Percentiles rank a stretch among this genome's conserved stretches.
Conservation (phyloP, 1,140 invertebrate species). For the Listronotus oregonensis region DNA sequence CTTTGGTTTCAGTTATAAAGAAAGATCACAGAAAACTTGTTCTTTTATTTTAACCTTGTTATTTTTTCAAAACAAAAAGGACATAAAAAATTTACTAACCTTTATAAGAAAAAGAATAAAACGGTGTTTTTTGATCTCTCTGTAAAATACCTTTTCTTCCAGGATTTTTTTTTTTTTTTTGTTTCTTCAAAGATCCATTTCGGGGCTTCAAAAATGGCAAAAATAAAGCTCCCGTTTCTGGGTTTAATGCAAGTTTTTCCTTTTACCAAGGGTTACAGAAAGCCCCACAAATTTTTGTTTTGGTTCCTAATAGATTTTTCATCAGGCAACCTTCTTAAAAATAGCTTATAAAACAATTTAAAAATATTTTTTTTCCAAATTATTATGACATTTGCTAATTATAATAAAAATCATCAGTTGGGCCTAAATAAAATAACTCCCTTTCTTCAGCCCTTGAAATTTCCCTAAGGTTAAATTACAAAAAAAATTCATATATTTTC, state of each 20-base stretch:
- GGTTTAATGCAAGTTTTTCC: slow-evolving; percentile 24
- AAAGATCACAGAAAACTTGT: slow-evolving; percentile 30
- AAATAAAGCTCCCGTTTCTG: slow-evolving; percentile 6
- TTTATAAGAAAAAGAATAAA: too few species aligned
- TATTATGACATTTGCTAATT: too few species aligned
- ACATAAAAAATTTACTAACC: too few species aligned
- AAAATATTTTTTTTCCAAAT: too few species aligned
- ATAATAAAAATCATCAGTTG: too few species aligned
- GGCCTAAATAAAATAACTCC: too few species aligned
- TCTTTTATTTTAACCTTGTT: not conserved
- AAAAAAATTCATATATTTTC: too few species aligned
- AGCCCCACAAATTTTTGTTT: slow-evolving; percentile 19
- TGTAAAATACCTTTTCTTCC: not conserved
- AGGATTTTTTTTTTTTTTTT: not conserved
- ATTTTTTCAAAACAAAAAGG: not conserved
- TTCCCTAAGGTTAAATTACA: too few species aligned
- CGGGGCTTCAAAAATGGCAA: not conserved
- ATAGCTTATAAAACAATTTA: too few species aligned
- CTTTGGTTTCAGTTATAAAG: slow-evolving; percentile 27
- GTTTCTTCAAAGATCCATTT: too few species aligned
- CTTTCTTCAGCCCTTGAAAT: too few species aligned
- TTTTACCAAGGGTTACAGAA: slow-evolving; percentile 30
- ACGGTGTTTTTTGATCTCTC: not conserved
- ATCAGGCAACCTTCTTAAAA: slow-evolving; percentile 11
- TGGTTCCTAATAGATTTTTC: slow-evolving; percentile 17